phyloP scores from a whole-genome alignment of 2,888 invertebrate species.

The Nephrocerus scutellatus region DNA sequence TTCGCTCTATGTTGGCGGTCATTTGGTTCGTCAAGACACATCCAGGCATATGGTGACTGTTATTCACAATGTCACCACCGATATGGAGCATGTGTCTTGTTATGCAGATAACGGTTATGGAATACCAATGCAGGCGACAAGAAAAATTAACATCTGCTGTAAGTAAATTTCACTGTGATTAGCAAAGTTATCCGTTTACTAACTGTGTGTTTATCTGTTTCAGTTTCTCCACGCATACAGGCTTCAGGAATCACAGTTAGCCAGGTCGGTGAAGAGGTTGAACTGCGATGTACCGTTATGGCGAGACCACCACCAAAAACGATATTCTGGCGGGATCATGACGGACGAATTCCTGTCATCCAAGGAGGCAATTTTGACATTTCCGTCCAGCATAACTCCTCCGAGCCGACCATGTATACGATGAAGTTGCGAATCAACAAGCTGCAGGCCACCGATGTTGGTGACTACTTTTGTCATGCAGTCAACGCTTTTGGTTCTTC shows the following conservation, averaged over 20 bases:
- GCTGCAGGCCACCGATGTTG: conserved; percentile 63
- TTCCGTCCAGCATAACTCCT: conserved; percentile 53
- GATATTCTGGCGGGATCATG: conserved; percentile 74
- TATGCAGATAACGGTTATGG: conserved; percentile 85
- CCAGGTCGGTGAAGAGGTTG: conserved; percentile 66
- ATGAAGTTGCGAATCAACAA: conserved; percentile 70
- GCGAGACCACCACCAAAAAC: conserved; percentile 74
- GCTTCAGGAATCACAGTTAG: conserved; percentile 74
- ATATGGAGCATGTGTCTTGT: conserved; percentile 80
- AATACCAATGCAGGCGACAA: conserved; percentile 76
- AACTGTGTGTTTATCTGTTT: conserved; percentile 22
- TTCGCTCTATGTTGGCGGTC: conserved; percentile 66
- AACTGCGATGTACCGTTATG: conserved; percentile 69
- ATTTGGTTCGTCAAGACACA: conserved; percentile 72
- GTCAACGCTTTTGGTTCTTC: conserved; percentile 74
- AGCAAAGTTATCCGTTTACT: neutral
- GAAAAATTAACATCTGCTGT: conserved; percentile 76
- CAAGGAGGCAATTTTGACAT: conserved; percentile 70
- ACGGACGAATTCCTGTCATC: conserved; percentile 66
- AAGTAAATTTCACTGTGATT: conserved; percentile 44
- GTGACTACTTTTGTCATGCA: conserved; percentile 78
- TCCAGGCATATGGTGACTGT: conserved; percentile 81
- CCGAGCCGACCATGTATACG: conserved; percentile 61
- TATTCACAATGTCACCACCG: conserved; percentile 75
- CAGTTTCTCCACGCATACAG: conserved; percentile 70